Evolutionary conservation across 2,888 invertebrate genomes (phyloP).

Genomic region (Troides helena): DNA sequence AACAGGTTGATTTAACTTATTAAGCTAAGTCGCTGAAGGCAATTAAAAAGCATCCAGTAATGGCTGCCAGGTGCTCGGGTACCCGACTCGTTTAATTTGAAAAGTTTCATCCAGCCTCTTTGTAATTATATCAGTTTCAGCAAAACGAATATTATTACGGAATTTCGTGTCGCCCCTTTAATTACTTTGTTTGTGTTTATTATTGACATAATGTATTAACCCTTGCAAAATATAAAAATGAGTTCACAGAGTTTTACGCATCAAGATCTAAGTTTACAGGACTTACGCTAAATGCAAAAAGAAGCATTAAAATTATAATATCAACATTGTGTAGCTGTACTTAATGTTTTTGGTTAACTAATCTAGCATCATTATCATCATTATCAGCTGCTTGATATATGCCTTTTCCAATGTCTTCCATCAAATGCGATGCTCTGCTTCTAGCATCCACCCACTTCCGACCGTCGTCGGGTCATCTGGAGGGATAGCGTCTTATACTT

Average conservation of each 20-base stretch:
- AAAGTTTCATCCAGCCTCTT: constrained; percentile 24
- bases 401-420: too few relatives aligned
- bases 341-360: too few relatives aligned
- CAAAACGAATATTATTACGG: constrained; percentile 16
- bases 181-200: constrained; percentile 19
- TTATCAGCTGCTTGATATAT: too few relatives aligned
- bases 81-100: constrained; percentile 23
- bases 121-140: constrained; percentile 25
- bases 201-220: constrained; percentile 5
- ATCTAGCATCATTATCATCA: too few relatives aligned
- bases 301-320: neutral
- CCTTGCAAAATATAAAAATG: too few relatives aligned
- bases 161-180: constrained; percentile 13
- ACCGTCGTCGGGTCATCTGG: too few relatives aligned
- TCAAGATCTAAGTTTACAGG: too few relatives aligned
- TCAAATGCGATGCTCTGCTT: too few relatives aligned
- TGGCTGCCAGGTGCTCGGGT: constrained; percentile 19
- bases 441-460: too few relatives aligned
- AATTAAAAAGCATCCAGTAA: constrained; percentile 25
- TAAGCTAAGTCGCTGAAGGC: constrained; percentile 3
- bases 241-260: too few relatives aligned
- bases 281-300: neutral
- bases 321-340: too few relatives aligned
- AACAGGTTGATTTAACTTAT: neutral
- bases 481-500: too few relatives aligned